Percentiles rank a stretch among this genome's conserved stretches.
Conservation (phyloP, 2,797 vertebrate species). For the Coccyzus lansbergi region DNA sequence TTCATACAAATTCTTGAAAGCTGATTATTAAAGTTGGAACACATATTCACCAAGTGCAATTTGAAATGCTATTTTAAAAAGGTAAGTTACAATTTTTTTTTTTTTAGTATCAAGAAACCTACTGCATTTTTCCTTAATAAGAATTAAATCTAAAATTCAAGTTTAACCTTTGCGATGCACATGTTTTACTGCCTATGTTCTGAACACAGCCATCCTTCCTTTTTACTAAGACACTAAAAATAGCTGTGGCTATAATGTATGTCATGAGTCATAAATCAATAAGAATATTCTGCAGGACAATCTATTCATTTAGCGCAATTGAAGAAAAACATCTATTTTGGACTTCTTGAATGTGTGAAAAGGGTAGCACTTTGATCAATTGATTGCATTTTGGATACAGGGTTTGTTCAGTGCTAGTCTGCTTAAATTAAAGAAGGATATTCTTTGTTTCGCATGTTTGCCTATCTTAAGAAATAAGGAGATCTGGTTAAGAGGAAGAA, state of each 20-base stretch:
- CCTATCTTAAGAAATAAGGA: background rate
- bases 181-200: background rate
- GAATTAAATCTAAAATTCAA: background rate
- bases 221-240: slow-evolving; percentile 52
- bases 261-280: slow-evolving; percentile 70
- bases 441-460: slow-evolving; percentile 3
- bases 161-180: background rate
- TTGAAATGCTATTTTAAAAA: background rate
- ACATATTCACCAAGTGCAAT: background rate
- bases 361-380: background rate
- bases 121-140: background rate
- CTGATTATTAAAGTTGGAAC: background rate
- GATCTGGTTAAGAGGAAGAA: background rate
- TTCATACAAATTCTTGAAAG: background rate
- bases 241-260: slow-evolving; percentile 30
- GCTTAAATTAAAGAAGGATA: background rate
- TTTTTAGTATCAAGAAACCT: background rate
- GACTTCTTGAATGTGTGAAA: slow-evolving; percentile 11
- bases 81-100: background rate
- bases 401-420: slow-evolving; percentile 5
- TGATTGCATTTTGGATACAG: slow-evolving; percentile 8
- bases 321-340: slow-evolving; percentile 49
- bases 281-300: slow-evolving; percentile 34
- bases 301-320: slow-evolving; percentile 65
- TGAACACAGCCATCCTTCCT: background rate